A percentile compares a stretch with the other conserved stretches of the same genome.
These are phyloP conservation scores for Andrena hattorfiana DNA, from an alignment of 2,888 invertebrate species.

Conservation along the genomic window DNA sequence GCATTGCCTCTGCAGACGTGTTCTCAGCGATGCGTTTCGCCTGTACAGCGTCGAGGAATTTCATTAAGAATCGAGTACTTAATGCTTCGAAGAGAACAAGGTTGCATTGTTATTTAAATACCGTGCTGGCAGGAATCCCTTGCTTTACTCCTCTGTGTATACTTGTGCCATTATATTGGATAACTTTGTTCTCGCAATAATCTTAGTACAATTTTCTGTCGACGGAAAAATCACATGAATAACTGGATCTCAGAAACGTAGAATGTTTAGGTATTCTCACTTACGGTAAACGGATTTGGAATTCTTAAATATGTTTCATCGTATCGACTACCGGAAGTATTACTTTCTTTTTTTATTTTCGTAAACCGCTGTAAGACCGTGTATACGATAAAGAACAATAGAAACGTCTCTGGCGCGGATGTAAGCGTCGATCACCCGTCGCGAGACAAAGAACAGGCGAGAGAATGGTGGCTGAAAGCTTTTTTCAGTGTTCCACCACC, in stretches of 20 bases:
- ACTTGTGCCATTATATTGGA: background rate
- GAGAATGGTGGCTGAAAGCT: conserved; percentile 55
- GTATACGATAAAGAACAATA: conserved; percentile 11
- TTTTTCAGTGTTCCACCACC: conserved; percentile 57
- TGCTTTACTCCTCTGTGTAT: background rate
- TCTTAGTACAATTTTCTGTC: too few species aligned
- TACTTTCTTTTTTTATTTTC: background rate
- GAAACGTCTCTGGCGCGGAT: conserved; percentile 12
- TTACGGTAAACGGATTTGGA: background rate
- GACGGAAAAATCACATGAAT: background rate
- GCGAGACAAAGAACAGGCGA: conserved; percentile 26
- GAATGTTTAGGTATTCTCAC: background rate
- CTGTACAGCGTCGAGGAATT: conserved; percentile 5
- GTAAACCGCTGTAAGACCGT: background rate
- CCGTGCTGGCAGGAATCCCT: background rate
- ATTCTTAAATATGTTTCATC: background rate
- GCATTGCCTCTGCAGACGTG: background rate
- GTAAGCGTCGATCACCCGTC: conserved; percentile 49
- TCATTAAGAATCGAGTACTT: conserved; percentile 15
- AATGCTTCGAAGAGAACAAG: background rate
- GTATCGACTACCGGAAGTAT: background rate
- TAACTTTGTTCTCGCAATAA: background rate
- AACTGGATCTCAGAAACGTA: background rate
- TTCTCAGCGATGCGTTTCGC: background rate
- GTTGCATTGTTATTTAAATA: conserved; percentile 16